Base-by-base conservation (phyloP, 2,113 vertebrate species). In the Triplophysa dalaica region DNA sequence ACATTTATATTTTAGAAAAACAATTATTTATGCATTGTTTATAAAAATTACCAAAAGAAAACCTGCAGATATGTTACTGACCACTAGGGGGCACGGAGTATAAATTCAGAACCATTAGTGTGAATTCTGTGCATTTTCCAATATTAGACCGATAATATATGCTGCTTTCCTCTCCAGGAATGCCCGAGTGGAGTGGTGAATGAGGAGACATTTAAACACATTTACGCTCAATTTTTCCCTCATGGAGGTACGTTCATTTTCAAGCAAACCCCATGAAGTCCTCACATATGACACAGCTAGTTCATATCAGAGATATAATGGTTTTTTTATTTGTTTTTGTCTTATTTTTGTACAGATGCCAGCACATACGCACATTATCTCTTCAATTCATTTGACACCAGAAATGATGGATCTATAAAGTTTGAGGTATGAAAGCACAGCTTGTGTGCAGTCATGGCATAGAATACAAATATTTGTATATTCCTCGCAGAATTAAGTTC, bases 171-270 rank as follows among this genome's bases (percentile, higher is more conserved):
- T 81, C 33, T 41, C 54, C 89, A 99, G 98, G 98, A 99, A 87
- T 99, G 98, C 87, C 98, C 98, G 62, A 98, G 96, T n/a, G 98
- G 98, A 12, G 93, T 95, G 64, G 98, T 99, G 86, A 97, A 97
- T 26, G 98, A 99, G 87, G 97, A 99, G 79, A 98, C 97, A 0
- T 99, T 99, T 87, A 99, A 99, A 89, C 96, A 98, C 88, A 99
- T 99, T 89, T 99, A 99, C 52, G 93, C 98, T 67, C 98, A 99
- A 91, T 99, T 99, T 87, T 99, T 99, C 81, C 98, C 98, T 85
- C 97, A 99, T 8, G 98, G 98, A 94, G 98, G 98, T 99, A 91
- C 92, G 92, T 8, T 38, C 0, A 21, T 58, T 21, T 52, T 14
- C 14, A 52, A 24, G 16, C 13, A 16, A 50, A 14, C 5, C 16